A percentile compares a stretch with the other conserved stretches of the same genome.
phyloP scores from a whole-genome alignment of 2,888 invertebrate genomes.

The Chrysopilus asiliformis region DNA sequence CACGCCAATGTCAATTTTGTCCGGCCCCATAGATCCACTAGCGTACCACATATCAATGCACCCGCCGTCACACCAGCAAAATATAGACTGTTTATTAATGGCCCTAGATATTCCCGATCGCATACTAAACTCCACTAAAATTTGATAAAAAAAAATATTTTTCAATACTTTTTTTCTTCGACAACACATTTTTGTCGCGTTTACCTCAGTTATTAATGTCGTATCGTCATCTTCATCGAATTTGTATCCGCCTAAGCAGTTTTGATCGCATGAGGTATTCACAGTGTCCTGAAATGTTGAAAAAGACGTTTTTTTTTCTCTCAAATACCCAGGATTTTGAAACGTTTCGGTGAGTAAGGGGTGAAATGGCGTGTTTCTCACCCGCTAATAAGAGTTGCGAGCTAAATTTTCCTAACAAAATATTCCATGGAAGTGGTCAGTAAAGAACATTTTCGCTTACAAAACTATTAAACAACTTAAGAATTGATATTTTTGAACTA shows the following conservation, averaged over 20 bases:
- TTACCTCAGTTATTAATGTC: conserved; percentile 17
- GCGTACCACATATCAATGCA: conserved; percentile 31
- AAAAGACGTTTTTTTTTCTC: background rate
- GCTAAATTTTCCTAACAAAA: too few relatives aligned
- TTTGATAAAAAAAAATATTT: background rate
- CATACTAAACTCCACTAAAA: conserved; percentile 33
- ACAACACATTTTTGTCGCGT: background rate
- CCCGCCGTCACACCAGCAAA: conserved; percentile 34
- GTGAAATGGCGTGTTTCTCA: too few relatives aligned
- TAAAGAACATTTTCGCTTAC: too few relatives aligned
- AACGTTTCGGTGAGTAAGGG: too few relatives aligned
- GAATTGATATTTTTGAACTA: too few relatives aligned
- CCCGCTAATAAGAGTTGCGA: too few relatives aligned
- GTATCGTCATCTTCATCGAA: conserved; percentile 21
- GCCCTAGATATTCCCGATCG: conserved; percentile 25
- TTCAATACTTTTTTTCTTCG: background rate
- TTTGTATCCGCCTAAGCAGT: conserved; percentile 19
- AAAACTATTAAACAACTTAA: too few relatives aligned
- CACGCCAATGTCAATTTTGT: conserved; percentile 33
- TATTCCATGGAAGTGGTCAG: too few relatives aligned
- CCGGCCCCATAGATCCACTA: conserved; percentile 35
- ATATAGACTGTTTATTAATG: conserved; percentile 30
- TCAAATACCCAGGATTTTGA: background rate
- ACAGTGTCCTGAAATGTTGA: too few relatives aligned
- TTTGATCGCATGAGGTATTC: conserved; percentile 10